Conservation (phyloP, 1,140 invertebrate genomes). For the Metaphire vulgaris region DNA sequence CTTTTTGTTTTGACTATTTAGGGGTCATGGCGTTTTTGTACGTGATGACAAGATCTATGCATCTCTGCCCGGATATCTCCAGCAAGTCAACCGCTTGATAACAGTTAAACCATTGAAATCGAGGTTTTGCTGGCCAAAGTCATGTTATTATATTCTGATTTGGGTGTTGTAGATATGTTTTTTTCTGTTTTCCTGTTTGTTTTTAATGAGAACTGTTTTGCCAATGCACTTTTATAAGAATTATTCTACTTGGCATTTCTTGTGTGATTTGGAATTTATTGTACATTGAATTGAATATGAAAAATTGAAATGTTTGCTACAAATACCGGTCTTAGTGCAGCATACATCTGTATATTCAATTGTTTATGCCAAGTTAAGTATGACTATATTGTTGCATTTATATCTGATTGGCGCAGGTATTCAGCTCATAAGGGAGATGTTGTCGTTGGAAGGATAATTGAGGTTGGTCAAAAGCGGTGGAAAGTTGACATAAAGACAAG, state of each 20-base stretch:
- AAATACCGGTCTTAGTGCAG: background rate
- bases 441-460: conserved; percentile 83
- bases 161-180: background rate
- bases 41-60: conserved; percentile 73
- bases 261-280: background rate
- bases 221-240: too few relatives aligned
- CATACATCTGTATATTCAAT: background rate
- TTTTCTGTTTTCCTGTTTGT: conserved; percentile 5
- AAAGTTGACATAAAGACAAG: conserved; percentile 80
- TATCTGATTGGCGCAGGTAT: conserved; percentile 42
- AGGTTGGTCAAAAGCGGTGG: conserved; percentile 79
- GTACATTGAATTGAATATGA: background rate
- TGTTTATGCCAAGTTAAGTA: background rate
- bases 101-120: conserved; percentile 82
- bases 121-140: conserved; percentile 52
- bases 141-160: background rate
- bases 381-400: background rate
- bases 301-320: background rate
- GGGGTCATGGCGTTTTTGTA: conserved; percentile 48
- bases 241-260: background rate
- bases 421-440: conserved; percentile 91
- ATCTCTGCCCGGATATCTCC: conserved; percentile 85
- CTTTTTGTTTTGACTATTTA: background rate
- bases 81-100: conserved; percentile 90
- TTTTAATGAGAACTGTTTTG: background rate